Evolutionary conservation across 1,140 invertebrate genomes (phyloP), one percentile per base, ranked within the genome.

Genomic region (Rhagoletis zephyria): DNA sequence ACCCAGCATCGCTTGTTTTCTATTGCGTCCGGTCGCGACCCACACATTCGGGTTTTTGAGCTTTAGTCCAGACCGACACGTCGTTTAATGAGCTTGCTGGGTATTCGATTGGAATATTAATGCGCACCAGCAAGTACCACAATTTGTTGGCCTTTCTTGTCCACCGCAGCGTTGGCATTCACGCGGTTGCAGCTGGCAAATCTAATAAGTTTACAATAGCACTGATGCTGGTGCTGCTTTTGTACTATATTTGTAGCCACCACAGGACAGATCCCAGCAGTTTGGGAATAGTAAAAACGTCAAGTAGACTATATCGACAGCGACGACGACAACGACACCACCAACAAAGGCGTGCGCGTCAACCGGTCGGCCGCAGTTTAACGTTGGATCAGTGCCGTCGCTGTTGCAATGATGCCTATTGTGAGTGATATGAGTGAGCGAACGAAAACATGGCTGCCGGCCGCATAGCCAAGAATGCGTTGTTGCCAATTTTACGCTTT

Each of bases 401-500:
- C 64, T 67, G 6, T 67, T 19, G 64, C 64, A 5, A 67, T 19
- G 30, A 67, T 59, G 48, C 3, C 48, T 4, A 77, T 19, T 81
- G n/a, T 81, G n/a, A 56, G 74, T 81, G 74, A 56, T 81, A 30
- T 30, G n/a, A 81, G 9, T 42, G n/a, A 81, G 48, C 42, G 48
- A 81, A 19, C 48, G 74, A 56, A 81, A 61, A 59, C 74, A 88
- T 88, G 87, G 87, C 87, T 65, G 85, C 87, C 85, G 67, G 51
- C 42, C 64, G 45, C 51, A 56, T 7, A 12, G 70, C 63, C 70
- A 60, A 30, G 70, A 88, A 19, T 88, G 87, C 87, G 86, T 16
- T 81, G 87, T 88, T 88, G 87, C 87, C 87, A 88, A 88, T 88
- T 88, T 88, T 88, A 81, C 74, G 59, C 87, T 87, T 88, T 88